These are phyloP conservation scores for Hymenopus coronatus DNA, from an alignment of 2,888 invertebrate species.

Conservation along the genomic window DNA sequence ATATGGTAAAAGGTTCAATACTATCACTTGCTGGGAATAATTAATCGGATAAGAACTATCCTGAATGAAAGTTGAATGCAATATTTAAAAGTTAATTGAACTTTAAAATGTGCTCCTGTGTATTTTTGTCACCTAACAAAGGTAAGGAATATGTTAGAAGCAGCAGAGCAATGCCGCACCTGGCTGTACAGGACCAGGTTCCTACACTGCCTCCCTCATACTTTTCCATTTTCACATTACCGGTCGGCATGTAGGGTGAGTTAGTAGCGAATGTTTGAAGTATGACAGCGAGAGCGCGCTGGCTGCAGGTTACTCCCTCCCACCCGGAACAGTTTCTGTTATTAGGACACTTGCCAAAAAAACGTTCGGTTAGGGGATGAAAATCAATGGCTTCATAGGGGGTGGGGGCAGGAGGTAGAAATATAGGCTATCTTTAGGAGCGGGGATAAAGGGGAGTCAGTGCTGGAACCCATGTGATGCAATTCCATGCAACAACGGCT, in stretches of 20 bases:
- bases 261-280: neutral
- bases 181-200: neutral
- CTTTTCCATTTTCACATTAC: neutral
- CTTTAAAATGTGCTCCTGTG: no score
- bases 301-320: neutral
- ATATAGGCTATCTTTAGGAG: slow-evolving; percentile 12
- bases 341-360: slow-evolving; percentile 32
- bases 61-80: no score
- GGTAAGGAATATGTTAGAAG: no score
- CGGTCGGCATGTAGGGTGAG: neutral
- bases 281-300: neutral
- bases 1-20: no score
- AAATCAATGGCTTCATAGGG: slow-evolving; percentile 17
- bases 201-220: neutral
- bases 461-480: neutral
- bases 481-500: neutral
- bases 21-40: no score
- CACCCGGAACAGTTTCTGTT: slow-evolving; percentile 30
- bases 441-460: neutral
- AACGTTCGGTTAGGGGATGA: slow-evolving; percentile 22
- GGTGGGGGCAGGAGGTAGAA: slow-evolving; percentile 1
- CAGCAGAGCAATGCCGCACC: neutral
- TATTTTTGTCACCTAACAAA: no score
- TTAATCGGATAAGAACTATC: no score
- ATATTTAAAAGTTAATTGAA: no score